phyloP scores from a whole-genome alignment of 1,140 invertebrate species.

The Helicoverpa armigera region DNA sequence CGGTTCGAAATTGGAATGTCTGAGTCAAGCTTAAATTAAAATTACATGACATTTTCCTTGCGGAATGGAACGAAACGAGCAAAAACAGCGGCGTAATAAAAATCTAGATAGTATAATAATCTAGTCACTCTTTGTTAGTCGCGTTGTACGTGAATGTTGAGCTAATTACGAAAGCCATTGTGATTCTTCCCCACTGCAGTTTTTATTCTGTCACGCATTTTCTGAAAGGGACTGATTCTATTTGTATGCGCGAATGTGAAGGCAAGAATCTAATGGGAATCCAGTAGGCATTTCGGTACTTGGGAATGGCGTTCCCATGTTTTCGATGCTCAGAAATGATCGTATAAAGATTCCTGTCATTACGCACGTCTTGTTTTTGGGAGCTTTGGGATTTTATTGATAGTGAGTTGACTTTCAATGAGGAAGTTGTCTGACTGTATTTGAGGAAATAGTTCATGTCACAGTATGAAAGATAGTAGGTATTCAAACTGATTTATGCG shows the following conservation, averaged over 20 bases:
- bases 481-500: too few species aligned
- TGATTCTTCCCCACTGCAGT: slow-evolving; percentile 34
- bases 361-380: slow-evolving; percentile 4
- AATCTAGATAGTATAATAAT: slow-evolving; percentile 48
- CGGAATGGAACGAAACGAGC: slow-evolving; percentile 17
- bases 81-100: slow-evolving; percentile 34
- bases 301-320: not conserved
- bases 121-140: slow-evolving; percentile 38
- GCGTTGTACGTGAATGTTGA: slow-evolving; percentile 37
- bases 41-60: slow-evolving; percentile 38
- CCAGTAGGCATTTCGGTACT: slow-evolving; percentile 22
- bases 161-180: slow-evolving; percentile 44
- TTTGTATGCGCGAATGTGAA: slow-evolving; percentile 24
- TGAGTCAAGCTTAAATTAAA: slow-evolving; percentile 34
- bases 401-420: slow-evolving; percentile 12
- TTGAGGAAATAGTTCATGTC: too few species aligned
- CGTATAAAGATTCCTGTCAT: not conserved
- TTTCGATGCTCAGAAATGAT: slow-evolving; percentile 4
- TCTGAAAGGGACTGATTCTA: slow-evolving; percentile 9
- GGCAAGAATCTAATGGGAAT: slow-evolving; percentile 33
- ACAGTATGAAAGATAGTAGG: too few species aligned
- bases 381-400: not conserved
- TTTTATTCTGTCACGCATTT: slow-evolving; percentile 44
- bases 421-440: not conserved
- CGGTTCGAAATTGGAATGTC: slow-evolving; percentile 38